Conservation (phyloP, 2,113 vertebrate species). For the Sisor rabdophorus region DNA sequence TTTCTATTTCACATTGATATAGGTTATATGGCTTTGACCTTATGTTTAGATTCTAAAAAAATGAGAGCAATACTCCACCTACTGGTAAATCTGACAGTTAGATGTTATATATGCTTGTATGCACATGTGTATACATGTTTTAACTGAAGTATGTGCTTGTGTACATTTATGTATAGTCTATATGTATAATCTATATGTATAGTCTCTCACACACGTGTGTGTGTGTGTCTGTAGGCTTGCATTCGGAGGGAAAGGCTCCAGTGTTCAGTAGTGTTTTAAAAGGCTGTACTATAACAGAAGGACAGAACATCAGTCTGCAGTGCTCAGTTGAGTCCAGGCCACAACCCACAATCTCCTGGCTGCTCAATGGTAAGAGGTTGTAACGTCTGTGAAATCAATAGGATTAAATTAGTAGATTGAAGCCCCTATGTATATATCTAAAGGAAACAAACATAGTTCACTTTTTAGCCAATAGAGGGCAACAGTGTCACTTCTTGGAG, state of each 20-base stretch:
- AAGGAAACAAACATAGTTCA: background rate
- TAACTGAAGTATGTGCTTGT: background rate
- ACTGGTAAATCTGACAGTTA: constrained; percentile 9
- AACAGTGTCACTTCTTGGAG: constrained; percentile 2
- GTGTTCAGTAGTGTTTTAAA: constrained; percentile 71
- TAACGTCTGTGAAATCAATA: background rate
- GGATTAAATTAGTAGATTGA: background rate
- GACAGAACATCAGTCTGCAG: constrained; percentile 76
- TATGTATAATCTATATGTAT: too few species aligned
- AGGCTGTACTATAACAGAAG: constrained; percentile 71
- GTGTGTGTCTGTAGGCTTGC: constrained; percentile 54
- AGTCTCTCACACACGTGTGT: too few species aligned
- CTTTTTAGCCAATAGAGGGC: constrained; percentile 38
- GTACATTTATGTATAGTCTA: constrained; percentile 2
- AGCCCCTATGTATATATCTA: background rate
- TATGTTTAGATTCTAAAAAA: background rate
- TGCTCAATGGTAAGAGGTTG: constrained; percentile 77
- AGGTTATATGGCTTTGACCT: background rate
- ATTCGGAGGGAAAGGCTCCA: constrained; percentile 58
- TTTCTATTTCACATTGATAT: constrained; percentile 1
- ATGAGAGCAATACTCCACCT: constrained; percentile 22
- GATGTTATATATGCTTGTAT: too few species aligned
- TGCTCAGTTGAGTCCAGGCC: constrained; percentile 73
- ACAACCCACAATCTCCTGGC: constrained; percentile 73
- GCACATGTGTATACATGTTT: too few species aligned